These are phyloP conservation scores for Anthopleura sola DNA, from an alignment of 64 coral and sea anemone genomes.

Conservation along the genomic window DNA sequence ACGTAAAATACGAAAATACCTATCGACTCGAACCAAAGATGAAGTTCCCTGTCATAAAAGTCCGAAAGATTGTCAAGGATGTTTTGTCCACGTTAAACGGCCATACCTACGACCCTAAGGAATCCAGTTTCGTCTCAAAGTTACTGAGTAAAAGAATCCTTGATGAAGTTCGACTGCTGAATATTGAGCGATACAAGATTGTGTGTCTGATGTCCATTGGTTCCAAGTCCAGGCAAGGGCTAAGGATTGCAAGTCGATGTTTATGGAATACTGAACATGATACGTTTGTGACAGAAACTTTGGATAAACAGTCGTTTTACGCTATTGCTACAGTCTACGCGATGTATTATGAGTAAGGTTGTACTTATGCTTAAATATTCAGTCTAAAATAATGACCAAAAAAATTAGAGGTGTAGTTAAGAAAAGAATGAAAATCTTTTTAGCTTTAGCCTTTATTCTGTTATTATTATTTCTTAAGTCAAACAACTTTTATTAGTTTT, in stretches of 20 bases:
- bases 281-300: slow-evolving; percentile 39
- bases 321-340: slow-evolving; percentile 69
- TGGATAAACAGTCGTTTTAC: slow-evolving; percentile 48
- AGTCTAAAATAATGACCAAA: neutral
- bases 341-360: slow-evolving; percentile 46
- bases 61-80: slow-evolving; percentile 46
- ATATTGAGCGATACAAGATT: slow-evolving; percentile 62
- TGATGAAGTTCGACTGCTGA: slow-evolving; percentile 45
- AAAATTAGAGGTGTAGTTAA: neutral
- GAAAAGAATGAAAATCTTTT: neutral
- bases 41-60: slow-evolving; percentile 44
- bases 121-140: slow-evolving; percentile 47
- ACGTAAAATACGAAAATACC: slow-evolving; percentile 38
- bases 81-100: slow-evolving; percentile 25
- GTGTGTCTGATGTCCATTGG: slow-evolving; percentile 70
- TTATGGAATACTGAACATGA: slow-evolving; percentile 64
- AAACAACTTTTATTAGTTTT: neutral
- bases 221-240: slow-evolving; percentile 35
- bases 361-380: neutral
- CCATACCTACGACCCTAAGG: slow-evolving; percentile 29
- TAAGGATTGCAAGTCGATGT: slow-evolving; percentile 61
- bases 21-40: slow-evolving; percentile 50
- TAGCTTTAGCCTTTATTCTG: no score
- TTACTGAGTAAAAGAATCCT: slow-evolving; percentile 49
- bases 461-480: neutral